Conservation (phyloP, 2,888 invertebrate species). For the Sarcophaga caerulescens region DNA sequence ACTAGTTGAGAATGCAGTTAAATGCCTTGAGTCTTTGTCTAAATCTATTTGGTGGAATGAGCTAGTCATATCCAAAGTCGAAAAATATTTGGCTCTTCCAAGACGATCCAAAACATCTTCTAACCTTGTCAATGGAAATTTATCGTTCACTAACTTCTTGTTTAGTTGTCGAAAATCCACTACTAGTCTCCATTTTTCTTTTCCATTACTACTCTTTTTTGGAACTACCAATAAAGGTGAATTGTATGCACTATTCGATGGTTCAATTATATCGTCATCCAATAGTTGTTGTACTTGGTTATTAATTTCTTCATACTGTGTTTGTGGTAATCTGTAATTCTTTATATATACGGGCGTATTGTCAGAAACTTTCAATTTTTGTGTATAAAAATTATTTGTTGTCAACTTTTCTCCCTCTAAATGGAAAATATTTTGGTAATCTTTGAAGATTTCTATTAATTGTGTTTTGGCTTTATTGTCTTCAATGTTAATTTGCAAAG, state of each 20-base stretch:
- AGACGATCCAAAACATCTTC: constrained; percentile 16
- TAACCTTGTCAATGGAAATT: constrained; percentile 4
- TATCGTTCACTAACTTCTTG: constrained; percentile 3
- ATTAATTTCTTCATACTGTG: no score
- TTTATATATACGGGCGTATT: no score
- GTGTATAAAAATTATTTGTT: constrained; percentile 29
- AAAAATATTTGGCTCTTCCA: constrained; percentile 12
- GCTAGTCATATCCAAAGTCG: constrained; percentile 9
- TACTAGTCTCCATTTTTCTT: constrained; percentile 17
- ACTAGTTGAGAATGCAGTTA: constrained; percentile 24
- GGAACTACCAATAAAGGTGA: no score
- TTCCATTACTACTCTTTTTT: constrained; percentile 8
- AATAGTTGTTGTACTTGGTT: no score
- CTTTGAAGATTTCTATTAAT: constrained; percentile 12
- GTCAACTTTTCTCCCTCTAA: constrained; percentile 25
- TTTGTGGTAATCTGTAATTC: no score
- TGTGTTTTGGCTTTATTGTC: not conserved
- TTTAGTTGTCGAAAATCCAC: constrained; percentile 13
- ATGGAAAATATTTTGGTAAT: constrained; percentile 28
- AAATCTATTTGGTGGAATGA: constrained; percentile 10
- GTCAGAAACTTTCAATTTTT: not conserved
- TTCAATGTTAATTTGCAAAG: constrained; percentile 10
- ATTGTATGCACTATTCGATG: no score
- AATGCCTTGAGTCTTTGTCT: constrained; percentile 4
- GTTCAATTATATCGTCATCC: no score